A percentile compares a stretch with the other conserved stretches of the same genome.
Evolutionary conservation across 1,140 invertebrate genomes (phyloP).

Genomic region (Bombus affinis): DNA sequence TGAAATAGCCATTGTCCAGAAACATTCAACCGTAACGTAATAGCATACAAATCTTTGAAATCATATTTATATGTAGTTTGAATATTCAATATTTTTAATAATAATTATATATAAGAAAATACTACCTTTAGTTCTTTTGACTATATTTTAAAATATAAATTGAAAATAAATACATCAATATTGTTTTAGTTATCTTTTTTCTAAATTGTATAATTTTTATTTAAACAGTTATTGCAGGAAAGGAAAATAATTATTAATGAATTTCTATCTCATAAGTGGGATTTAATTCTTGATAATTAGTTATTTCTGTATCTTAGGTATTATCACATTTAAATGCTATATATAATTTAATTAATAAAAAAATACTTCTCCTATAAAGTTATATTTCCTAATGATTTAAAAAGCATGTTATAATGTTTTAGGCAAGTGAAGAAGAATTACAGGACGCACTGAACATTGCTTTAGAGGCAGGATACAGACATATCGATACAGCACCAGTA

Average conservation of each 20-base stretch:
- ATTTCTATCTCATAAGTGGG: too few species aligned
- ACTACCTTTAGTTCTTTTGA: too few species aligned
- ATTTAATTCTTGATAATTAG: too few species aligned
- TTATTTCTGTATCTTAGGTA: too few species aligned
- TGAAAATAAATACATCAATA: too few species aligned
- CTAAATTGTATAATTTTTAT: too few species aligned
- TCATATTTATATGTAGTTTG: neutral
- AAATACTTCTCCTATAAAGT: neutral
- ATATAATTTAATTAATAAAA: neutral
- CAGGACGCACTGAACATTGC: constrained; percentile 84
- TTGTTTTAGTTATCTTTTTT: too few species aligned
- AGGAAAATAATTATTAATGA: too few species aligned
- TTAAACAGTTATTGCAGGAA: too few species aligned
- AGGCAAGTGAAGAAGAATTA: constrained; percentile 83
- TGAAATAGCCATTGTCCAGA: neutral
- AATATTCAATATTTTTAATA: neutral
- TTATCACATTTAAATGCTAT: too few species aligned
- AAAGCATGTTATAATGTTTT: constrained; percentile 43
- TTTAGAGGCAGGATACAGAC: constrained; percentile 86
- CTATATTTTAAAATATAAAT: too few species aligned
- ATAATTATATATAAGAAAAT: too few species aligned
- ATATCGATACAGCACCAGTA: constrained; percentile 86
- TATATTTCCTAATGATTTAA: neutral
- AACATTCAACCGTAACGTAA: neutral
- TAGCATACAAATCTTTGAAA: neutral